These are phyloP conservation scores for Brachypterus glaber DNA, from an alignment of 2,888 invertebrate species.

Conservation along the genomic window DNA sequence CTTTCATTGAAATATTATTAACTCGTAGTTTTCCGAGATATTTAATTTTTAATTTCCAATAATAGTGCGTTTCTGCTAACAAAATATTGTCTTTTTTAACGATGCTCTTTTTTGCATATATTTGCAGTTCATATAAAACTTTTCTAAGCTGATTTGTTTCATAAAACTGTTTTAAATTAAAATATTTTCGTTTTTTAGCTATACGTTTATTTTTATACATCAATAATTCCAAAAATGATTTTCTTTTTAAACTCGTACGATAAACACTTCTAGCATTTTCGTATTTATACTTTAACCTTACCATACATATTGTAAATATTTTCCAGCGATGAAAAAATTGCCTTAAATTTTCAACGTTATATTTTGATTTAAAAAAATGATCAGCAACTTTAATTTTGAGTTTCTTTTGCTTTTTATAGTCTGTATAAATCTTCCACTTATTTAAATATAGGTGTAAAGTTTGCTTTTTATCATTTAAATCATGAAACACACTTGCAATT, in stretches of 20 bases:
- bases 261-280: conserved; percentile 16
- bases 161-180: conserved; percentile 13
- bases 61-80: conserved; percentile 17
- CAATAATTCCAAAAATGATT: conserved; percentile 14
- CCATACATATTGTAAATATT: conserved; percentile 17
- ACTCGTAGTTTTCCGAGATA: conserved; percentile 17
- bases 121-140: conserved; percentile 15
- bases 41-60: conserved; percentile 16
- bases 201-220: conserved; percentile 11
- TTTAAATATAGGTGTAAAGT: conserved; percentile 19
- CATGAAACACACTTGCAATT: conserved; percentile 23
- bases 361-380: conserved; percentile 24
- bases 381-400: conserved; percentile 18
- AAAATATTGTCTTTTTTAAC: conserved; percentile 15
- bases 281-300: conserved; percentile 13
- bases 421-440: conserved; percentile 22
- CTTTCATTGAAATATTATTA: no score
- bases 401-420: conserved; percentile 18
- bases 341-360: conserved; percentile 19
- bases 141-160: conserved; percentile 17
- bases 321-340: conserved; percentile 25
- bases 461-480: conserved; percentile 20
- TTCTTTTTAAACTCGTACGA: conserved; percentile 16
- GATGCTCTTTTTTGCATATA: conserved; percentile 9
- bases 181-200: conserved; percentile 10